These are phyloP conservation scores for Apocheima hispidaria DNA, from an alignment of 2,888 invertebrate species.

Conservation along the genomic window DNA sequence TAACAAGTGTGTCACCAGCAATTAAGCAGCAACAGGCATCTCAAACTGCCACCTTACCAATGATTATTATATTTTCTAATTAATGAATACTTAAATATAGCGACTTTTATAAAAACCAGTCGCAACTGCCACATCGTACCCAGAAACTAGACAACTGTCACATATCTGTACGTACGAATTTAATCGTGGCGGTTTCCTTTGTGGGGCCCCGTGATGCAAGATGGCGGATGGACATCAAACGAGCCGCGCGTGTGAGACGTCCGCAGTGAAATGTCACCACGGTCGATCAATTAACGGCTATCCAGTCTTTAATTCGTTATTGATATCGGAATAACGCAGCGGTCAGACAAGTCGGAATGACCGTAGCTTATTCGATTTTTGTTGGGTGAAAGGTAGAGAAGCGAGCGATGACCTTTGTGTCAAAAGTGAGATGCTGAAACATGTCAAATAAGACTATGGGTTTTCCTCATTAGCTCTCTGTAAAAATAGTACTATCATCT, in stretches of 20 bases:
- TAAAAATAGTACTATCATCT: background rate
- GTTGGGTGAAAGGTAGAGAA: constrained; percentile 48
- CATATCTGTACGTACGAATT: constrained; percentile 82
- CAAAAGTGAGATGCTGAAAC: constrained; percentile 6
- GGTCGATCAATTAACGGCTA: constrained; percentile 80
- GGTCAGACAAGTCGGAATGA: constrained; percentile 57
- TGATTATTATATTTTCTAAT: constrained; percentile 48
- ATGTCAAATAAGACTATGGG: background rate
- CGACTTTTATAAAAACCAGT: constrained; percentile 58
- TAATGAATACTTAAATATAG: constrained; percentile 57
- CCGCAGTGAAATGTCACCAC: constrained; percentile 82
- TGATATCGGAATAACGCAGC: constrained; percentile 71
- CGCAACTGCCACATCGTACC: constrained; percentile 60
- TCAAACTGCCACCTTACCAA: constrained; percentile 33
- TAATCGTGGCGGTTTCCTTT: constrained; percentile 80
- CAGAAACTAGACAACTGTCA: constrained; percentile 78
- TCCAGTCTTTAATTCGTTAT: constrained; percentile 73
- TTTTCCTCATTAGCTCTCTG: constrained; percentile 9
- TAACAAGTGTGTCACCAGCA: constrained; percentile 33
- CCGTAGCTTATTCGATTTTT: constrained; percentile 64
- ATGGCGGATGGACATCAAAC: constrained; percentile 73
- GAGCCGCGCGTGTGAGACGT: constrained; percentile 72
- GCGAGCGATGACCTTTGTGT: constrained; percentile 36
- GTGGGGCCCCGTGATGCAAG: constrained; percentile 59
- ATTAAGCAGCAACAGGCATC: constrained; percentile 24